Evolutionary conservation across 2,888 invertebrate genomes (phyloP).

Genomic region (Periphyllus acericola): DNA sequence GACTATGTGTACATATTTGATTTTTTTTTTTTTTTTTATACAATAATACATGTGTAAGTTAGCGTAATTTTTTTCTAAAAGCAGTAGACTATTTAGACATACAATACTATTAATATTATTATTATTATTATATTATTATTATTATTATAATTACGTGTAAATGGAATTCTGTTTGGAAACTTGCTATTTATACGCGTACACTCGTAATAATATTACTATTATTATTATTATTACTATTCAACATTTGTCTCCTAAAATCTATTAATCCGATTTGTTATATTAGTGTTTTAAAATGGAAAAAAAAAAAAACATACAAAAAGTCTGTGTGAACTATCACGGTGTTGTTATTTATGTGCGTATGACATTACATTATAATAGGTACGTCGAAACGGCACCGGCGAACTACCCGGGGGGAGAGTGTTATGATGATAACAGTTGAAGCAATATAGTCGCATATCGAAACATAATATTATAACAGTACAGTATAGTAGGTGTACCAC

Average conservation of each 20-base stretch:
- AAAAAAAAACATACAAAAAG: slow-evolving; percentile 35
- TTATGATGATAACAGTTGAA: no score
- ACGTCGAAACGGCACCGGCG: not conserved
- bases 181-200: slow-evolving; percentile 16
- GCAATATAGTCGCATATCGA: no score
- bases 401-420: not conserved
- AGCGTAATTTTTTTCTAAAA: slow-evolving; percentile 38
- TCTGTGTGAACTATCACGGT: slow-evolving; percentile 24
- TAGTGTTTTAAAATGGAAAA: slow-evolving; percentile 44
- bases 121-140: slow-evolving; percentile 31
- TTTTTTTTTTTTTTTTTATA: not conserved
- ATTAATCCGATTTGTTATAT: slow-evolving; percentile 56
- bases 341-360: slow-evolving; percentile 22
- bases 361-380: not conserved
- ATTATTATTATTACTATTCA: slow-evolving; percentile 11
- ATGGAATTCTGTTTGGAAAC: slow-evolving; percentile 35
- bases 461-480: no score
- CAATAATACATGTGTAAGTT: slow-evolving; percentile 24
- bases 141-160: slow-evolving; percentile 38
- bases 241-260: slow-evolving; percentile 25
- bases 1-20: not conserved
- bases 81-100: slow-evolving; percentile 15
- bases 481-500: no score
- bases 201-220: no score
- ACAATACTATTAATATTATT: not conserved